Evolutionary conservation across 2,888 invertebrate species (phyloP).

Genomic region (Trissolcus brochymenae): DNA sequence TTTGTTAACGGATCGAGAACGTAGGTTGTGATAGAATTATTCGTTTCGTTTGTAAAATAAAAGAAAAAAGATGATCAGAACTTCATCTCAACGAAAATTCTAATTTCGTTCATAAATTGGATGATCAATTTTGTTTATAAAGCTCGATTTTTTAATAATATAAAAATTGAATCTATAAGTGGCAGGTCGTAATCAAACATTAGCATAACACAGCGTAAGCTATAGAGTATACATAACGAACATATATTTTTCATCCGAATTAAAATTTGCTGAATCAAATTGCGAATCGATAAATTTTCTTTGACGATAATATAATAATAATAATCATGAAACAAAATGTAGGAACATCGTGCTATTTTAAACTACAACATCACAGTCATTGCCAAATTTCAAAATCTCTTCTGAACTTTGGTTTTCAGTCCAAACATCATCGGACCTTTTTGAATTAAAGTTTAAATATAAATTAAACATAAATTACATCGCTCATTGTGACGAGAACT

Average conservation of each 20-base stretch:
- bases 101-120: too few relatives aligned
- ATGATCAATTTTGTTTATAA: too few relatives aligned
- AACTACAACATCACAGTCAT: conserved; percentile 25
- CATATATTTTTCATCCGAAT: conserved; percentile 54
- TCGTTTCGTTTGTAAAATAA: too few relatives aligned
- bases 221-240: conserved; percentile 62
- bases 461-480: too few relatives aligned
- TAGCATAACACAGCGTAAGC: conserved; percentile 66
- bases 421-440: too few relatives aligned
- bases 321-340: not conserved
- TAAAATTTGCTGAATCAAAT: too few relatives aligned
- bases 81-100: too few relatives aligned
- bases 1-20: conserved; percentile 37
- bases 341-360: conserved; percentile 19
- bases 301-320: not conserved
- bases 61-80: too few relatives aligned
- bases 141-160: too few relatives aligned
- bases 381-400: conserved; percentile 1
- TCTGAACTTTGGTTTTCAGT: not conserved
- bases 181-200: conserved; percentile 61
- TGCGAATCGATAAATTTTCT: not conserved
- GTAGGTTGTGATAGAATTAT: conserved; percentile 4
- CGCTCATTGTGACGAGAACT: too few relatives aligned
- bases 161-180: conserved; percentile 26
- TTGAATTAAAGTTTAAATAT: not conserved